Evolutionary conservation across 1,140 invertebrate genomes (phyloP).

Genomic region (Cylas formicarius): DNA sequence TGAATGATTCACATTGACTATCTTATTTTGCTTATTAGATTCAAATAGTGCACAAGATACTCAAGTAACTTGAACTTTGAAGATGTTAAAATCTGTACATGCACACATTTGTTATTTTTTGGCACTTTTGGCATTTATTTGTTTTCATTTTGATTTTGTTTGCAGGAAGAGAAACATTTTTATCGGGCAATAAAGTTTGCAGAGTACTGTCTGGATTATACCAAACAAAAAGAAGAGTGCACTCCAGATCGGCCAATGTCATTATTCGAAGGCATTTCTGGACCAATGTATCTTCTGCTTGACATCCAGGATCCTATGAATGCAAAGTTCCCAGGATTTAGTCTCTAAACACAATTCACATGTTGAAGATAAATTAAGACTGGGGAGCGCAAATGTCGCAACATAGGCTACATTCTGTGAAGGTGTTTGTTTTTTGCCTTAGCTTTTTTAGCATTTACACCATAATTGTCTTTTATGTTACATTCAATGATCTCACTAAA

Average conservation of each 20-base stretch:
- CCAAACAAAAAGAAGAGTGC: slow-evolving; percentile 54
- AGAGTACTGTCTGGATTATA: slow-evolving; percentile 75
- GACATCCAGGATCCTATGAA: slow-evolving; percentile 54
- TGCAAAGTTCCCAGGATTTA: slow-evolving; percentile 59
- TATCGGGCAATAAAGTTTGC: slow-evolving; percentile 75
- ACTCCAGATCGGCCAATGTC: slow-evolving; percentile 73
- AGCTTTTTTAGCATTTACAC: too few species aligned
- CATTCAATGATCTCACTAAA: too few species aligned
- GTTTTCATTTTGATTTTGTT: slow-evolving; percentile 16
- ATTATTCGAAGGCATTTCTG: slow-evolving; percentile 76
- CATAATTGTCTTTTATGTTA: too few species aligned
- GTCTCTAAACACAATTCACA: slow-evolving; percentile 29
- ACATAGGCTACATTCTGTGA: too few species aligned
- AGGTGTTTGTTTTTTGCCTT: too few species aligned
- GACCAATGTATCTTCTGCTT: slow-evolving; percentile 62
- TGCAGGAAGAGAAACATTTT: slow-evolving; percentile 60
- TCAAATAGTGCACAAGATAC: slow-evolving; percentile 4
- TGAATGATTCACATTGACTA: too few species aligned
- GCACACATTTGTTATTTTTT: background rate
- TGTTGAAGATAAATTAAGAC: too few species aligned
- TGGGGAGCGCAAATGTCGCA: too few species aligned
- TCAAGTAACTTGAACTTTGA: slow-evolving; percentile 5
- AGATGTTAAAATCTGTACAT: slow-evolving; percentile 2
- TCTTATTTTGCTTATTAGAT: too few species aligned
- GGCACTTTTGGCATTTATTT: background rate